These are phyloP conservation scores for Oxygymnocypris stewartii DNA, from an alignment of 2,113 vertebrate genomes.

Conservation along the genomic window DNA sequence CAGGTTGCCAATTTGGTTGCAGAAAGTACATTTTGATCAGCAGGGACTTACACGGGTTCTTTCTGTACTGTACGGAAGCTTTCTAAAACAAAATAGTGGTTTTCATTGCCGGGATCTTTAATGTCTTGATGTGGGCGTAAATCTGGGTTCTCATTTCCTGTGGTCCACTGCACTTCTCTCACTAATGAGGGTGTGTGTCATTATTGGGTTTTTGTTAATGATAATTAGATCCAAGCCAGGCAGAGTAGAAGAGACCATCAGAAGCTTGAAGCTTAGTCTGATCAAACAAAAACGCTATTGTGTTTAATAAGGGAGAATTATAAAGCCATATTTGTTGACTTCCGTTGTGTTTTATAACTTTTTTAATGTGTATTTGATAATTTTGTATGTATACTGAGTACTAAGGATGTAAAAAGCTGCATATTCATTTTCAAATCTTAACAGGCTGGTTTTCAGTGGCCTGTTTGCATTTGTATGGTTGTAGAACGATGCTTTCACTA, in stretches of 20 bases:
- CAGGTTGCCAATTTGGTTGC: neutral
- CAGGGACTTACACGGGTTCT: neutral
- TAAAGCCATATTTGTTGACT: neutral
- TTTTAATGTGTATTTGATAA: neutral
- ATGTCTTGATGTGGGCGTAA: neutral
- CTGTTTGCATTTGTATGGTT: neutral
- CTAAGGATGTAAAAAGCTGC: neutral
- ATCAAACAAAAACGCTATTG: neutral
- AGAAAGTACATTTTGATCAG: neutral
- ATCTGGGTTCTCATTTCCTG: constrained; percentile 13
- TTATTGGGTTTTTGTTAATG: neutral
- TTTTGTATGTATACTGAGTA: neutral
- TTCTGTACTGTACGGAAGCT: neutral
- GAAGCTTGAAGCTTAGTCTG: neutral
- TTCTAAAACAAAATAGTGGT: neutral
- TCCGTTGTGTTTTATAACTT: neutral
- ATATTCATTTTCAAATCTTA: neutral
- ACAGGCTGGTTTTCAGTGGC: neutral
- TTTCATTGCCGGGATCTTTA: neutral
- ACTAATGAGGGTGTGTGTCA: neutral
- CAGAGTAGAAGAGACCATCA: neutral
- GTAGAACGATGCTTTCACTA: too few species aligned
- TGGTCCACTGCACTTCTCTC: constrained; percentile 6
- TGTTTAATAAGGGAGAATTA: neutral
- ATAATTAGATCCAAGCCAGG: neutral